phyloP scores from a whole-genome alignment of 2,888 invertebrate genomes.

The Thyatira batis region DNA sequence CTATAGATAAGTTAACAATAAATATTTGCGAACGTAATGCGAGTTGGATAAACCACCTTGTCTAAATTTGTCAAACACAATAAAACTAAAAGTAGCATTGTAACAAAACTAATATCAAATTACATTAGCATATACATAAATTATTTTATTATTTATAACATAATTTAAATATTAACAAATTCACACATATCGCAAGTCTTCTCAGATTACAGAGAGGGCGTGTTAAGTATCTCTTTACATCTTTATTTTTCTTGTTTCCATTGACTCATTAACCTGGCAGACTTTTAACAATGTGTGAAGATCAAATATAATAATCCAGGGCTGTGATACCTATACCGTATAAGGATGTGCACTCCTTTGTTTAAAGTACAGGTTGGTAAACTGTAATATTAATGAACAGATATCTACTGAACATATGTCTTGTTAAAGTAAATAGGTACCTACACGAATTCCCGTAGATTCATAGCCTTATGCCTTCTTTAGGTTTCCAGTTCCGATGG shows the following conservation, averaged over 20 bases:
- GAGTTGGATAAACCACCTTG: not conserved
- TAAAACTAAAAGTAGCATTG: no score
- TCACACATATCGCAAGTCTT: constrained; percentile 3
- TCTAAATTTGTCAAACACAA: not conserved
- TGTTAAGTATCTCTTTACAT: constrained; percentile 37
- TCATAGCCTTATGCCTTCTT: no score
- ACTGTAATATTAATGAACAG: not conserved
- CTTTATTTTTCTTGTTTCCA: constrained; percentile 27
- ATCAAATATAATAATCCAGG: constrained; percentile 24
- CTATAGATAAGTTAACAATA: no score
- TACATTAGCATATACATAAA: not conserved
- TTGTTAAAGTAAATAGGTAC: not conserved
- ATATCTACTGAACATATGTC: not conserved
- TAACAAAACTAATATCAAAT: not conserved
- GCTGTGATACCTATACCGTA: not conserved
- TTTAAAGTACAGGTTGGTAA: not conserved
- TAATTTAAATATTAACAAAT: not conserved
- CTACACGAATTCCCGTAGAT: no score
- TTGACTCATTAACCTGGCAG: constrained; percentile 26
- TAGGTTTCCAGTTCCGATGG: no score
- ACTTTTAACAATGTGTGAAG: constrained; percentile 41
- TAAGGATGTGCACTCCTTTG: not conserved
- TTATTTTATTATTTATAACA: not conserved
- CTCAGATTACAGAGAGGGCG: constrained; percentile 38
- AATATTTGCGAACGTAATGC: not conserved